Base-by-base conservation (phyloP, 2,113 vertebrate species). In the Malaclemys terrapin region DNA sequence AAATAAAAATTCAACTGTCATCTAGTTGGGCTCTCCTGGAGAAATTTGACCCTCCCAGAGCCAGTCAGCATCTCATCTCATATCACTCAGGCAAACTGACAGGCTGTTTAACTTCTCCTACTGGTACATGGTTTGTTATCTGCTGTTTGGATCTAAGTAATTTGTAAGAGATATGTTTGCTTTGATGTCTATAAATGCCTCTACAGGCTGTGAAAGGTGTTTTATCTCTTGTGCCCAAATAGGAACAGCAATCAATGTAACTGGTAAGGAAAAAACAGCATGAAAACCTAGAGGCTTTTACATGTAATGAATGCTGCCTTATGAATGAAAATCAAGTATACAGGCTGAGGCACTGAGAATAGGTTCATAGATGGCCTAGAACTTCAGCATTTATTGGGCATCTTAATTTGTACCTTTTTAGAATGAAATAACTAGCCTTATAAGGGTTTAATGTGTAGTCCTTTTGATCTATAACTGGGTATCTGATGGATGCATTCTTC, bases 371-470 rank as follows among this genome's bases (percentile, higher is more conserved):
- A 3, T 90, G 6, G 42, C 54, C 3, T 24, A 78, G 87, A 49
- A 53, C 54, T 88, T 24, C 72, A 29, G 65, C 57, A 80, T 78
- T 31, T 94, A 62, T 69, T 52, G 8, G 45, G 27, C 45, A 4
- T 78, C 22, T 29, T 62, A 0, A 35, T 80, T 72, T 45, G 52
- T 56, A 35, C 45, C 8, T 2, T 84, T 27, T 56, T 25, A 25
- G 27, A 45, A 49, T 10, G 24, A 56, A 91, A 35, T 49, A 89
- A 13, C 88, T 88, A 14, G 13, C 84, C 45, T 31, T 56, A 0
- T 1, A 57, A 76, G 22, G 2, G 38, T 94, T 89, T 2, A 4
- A 6, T 81, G 31, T 1, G 0, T 56, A 0, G 1, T 56, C 12
- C 1, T 1, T 22, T 9, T 72, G 17, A 7, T 80, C 29, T 76